Evolutionary conservation across 2,113 vertebrate species (phyloP).

Genomic region (Sisor rabdophorus): DNA sequence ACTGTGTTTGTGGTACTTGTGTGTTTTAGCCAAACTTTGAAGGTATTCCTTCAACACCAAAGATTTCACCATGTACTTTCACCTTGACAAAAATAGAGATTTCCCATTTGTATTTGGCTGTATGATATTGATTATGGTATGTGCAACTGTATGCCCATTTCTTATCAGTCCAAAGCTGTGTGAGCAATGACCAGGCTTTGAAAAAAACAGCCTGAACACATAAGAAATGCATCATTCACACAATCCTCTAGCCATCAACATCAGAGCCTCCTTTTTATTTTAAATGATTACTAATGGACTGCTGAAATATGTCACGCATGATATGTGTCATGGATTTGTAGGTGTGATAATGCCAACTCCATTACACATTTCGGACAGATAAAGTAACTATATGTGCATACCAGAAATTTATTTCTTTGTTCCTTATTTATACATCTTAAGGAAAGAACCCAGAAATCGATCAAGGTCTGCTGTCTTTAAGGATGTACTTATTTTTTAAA

Average conservation of each 20-base stretch:
- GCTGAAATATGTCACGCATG: background rate
- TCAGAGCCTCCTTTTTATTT: constrained; percentile 63
- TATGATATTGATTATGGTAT: constrained; percentile 27
- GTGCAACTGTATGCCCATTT: constrained; percentile 28
- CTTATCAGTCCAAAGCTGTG: constrained; percentile 48
- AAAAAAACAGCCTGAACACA: constrained; percentile 63
- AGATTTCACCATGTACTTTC: background rate
- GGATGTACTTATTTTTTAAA: background rate
- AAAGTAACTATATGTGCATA: background rate
- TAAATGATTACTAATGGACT: constrained; percentile 53
- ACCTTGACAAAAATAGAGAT: constrained; percentile 1
- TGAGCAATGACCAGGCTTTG: constrained; percentile 59
- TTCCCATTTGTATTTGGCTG: constrained; percentile 22
- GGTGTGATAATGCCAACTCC: constrained; percentile 1
- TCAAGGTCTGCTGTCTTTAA: background rate
- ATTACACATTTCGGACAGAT: background rate
- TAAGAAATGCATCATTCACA: constrained; percentile 64
- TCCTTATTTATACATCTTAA: background rate
- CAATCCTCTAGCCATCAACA: constrained; percentile 59
- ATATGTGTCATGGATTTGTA: constrained; percentile 47
- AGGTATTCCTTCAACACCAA: background rate
- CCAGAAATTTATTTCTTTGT: background rate
- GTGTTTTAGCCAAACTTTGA: background rate
- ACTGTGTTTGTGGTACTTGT: background rate
- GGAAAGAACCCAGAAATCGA: background rate